Conservation (phyloP, 2,113 vertebrate genomes). For the Apteryx owenii region DNA sequence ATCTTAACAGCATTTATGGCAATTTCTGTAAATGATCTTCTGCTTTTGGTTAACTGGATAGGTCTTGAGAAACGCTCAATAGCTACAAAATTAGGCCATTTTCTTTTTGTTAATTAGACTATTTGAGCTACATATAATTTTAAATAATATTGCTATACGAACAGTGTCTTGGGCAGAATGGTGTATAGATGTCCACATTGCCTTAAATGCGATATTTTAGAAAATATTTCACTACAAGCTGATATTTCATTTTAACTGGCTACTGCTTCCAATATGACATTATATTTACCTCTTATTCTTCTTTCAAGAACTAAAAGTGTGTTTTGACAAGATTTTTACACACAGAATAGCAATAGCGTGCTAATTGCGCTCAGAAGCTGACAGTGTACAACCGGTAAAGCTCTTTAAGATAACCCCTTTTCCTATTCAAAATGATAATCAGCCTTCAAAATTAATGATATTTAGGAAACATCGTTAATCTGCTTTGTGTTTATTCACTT, state of each 20-base stretch:
- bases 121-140: not conserved
- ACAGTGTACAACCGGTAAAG: not conserved
- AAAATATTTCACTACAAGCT: not conserved
- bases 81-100: not conserved
- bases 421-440: not conserved
- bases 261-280: not conserved
- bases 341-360: not conserved
- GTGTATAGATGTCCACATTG: not conserved
- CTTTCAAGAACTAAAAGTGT: not conserved
- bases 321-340: conserved; percentile 37
- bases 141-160: not conserved
- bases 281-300: not conserved
- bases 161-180: not conserved
- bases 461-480: not conserved
- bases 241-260: not conserved
- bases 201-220: not conserved
- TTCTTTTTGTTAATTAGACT: not conserved
- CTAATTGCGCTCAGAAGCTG: conserved; percentile 10
- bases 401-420: conserved; percentile 1
- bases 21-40: not conserved
- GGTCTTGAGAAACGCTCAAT: not conserved
- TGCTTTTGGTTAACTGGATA: not conserved
- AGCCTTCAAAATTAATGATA: not conserved
- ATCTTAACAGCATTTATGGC: not conserved
- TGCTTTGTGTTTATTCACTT: not conserved